phyloP scores from a whole-genome alignment of 1,140 invertebrate species.

The Drosophila insularis region DNA sequence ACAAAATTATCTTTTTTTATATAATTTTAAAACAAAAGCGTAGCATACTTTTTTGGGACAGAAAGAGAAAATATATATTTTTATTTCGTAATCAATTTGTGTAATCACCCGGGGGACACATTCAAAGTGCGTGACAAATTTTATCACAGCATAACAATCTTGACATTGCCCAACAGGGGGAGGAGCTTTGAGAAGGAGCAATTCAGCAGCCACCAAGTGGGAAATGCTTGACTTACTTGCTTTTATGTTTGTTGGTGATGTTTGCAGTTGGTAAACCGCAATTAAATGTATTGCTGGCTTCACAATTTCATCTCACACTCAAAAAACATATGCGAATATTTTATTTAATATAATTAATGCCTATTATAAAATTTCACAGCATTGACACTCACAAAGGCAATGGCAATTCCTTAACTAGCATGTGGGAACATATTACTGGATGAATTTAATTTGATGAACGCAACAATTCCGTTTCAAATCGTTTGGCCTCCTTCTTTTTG shows the following conservation, averaged over 20 bases:
- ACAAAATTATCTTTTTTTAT: neutral
- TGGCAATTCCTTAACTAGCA: neutral
- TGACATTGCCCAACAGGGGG: neutral
- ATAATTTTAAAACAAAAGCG: neutral
- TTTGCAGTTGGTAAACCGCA: conserved; percentile 16
- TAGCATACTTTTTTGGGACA: too few species aligned
- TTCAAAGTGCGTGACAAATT: conserved; percentile 21
- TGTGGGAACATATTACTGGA: conserved; percentile 6
- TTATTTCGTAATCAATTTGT: conserved; percentile 17
- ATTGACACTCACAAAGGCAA: conserved; percentile 1
- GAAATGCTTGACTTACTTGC: neutral
- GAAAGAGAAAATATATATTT: neutral
- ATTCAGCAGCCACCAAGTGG: neutral
- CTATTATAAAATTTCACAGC: conserved; percentile 9
- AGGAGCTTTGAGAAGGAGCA: neutral
- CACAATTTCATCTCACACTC: neutral
- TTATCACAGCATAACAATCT: conserved; percentile 12
- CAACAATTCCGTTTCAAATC: conserved; percentile 15
- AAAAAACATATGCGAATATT: neutral
- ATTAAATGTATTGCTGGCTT: conserved; percentile 13
- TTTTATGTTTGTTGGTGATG: neutral
- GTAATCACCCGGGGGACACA: conserved; percentile 18
- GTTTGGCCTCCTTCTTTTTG: neutral
- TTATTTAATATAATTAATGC: conserved; percentile 16
- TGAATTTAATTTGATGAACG: conserved; percentile 7